These are phyloP conservation scores for Megalops atlanticus DNA, from an alignment of 2,113 vertebrate species.

Conservation along the genomic window DNA sequence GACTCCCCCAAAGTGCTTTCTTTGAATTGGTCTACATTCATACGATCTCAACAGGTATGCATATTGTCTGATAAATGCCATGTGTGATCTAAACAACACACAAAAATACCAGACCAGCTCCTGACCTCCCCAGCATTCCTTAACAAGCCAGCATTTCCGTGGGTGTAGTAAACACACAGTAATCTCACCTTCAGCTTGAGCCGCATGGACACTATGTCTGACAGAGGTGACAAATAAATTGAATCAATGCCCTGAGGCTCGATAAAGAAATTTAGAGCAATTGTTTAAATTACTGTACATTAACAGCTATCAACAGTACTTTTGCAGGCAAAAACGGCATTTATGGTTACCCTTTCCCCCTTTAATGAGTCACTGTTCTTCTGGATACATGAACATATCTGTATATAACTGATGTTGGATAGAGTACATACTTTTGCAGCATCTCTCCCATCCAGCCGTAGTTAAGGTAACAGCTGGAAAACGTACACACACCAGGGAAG, in stretches of 20 bases:
- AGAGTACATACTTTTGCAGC: not conserved
- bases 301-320: not conserved
- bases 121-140: not conserved
- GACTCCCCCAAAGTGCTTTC: no score
- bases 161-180: not conserved
- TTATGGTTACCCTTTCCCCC: not conserved
- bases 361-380: not conserved
- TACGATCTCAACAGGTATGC: no score
- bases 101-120: not conserved
- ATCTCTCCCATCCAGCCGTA: not conserved
- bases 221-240: not conserved
- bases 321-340: not conserved
- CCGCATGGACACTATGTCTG: not conserved
- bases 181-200: not conserved
- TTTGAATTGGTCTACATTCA: no score
- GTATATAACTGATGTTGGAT: not conserved
- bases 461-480: not conserved
- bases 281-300: no score
- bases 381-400: no score
- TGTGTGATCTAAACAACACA: no score
- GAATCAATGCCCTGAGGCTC: not conserved
- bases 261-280: conserved; percentile 3
- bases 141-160: not conserved
- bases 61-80: no score
- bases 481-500: not conserved